Evolutionary conservation across 2,888 invertebrate genomes (phyloP).

Genomic region (Dolichomitus sp.): DNA sequence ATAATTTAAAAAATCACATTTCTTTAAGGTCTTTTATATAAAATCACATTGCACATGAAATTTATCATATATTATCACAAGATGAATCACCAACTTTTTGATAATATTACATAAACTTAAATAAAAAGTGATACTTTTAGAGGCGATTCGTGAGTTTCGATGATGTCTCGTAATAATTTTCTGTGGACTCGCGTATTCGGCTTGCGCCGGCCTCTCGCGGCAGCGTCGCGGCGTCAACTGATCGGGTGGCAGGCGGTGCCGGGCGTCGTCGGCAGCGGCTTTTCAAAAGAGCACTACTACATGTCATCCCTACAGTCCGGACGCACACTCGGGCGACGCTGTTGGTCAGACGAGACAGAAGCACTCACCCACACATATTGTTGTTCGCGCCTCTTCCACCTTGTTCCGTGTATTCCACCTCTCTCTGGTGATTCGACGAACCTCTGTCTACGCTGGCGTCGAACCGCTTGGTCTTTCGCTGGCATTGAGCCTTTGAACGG

Average conservation of each 20-base stretch:
- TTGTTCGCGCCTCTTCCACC: neutral
- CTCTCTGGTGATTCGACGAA: neutral
- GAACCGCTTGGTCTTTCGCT: neutral
- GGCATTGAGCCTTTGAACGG: neutral
- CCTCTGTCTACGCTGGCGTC: neutral
- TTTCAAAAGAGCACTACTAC: conserved; percentile 62
- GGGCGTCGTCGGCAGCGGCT: conserved; percentile 61
- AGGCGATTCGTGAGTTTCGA: neutral
- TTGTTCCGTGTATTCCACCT: neutral
- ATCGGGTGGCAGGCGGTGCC: conserved; percentile 59
- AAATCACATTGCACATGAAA: neutral
- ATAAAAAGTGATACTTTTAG: neutral
- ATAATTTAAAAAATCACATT: neutral
- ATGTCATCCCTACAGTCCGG: conserved; percentile 38
- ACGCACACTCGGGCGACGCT: neutral
- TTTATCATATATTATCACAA: neutral
- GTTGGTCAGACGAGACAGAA: neutral
- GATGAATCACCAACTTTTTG: too few relatives aligned
- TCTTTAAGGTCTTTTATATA: neutral
- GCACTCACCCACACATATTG: conserved; percentile 24
- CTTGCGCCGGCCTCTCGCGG: conserved; percentile 68
- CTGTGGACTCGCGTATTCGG: neutral
- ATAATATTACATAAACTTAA: too few relatives aligned
- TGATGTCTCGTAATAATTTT: neutral
- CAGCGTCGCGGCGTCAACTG: conserved; percentile 83